Base-by-base conservation (phyloP, 2,888 invertebrate species). In the Lamellibrachia columna region DNA sequence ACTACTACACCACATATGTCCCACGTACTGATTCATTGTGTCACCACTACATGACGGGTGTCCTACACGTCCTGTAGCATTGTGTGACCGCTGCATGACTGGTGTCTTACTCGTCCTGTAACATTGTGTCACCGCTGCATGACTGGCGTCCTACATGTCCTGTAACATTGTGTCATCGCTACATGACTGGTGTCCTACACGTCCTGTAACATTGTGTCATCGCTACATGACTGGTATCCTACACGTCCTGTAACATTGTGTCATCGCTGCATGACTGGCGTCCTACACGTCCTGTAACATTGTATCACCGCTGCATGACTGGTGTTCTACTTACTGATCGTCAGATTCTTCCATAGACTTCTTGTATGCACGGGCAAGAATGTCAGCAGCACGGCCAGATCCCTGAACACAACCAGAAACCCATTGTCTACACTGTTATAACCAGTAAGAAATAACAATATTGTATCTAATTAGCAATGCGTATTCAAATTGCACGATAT, bases 301-400 rank as follows among this genome's bases (percentile, higher is more conserved):
- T 4, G 15, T 75, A n/a, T 75, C 22, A 22, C 2, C 75, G 9
- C 1, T 75, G n/a, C 75, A 22, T 4, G 22, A 75, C 15, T 75
- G 6, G n/a, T 3, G 22, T 22, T 22, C 22, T 75, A 75, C 75
- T 75, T 75, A 75, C 75, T 4, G 3, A 2, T 15, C 22, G 22
- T 75, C 75, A 15, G 75, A 11, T 90, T 94, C 95, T 90, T 94
- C 94, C 28, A 90, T 92, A 52, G 93, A 94, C 75, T 94, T 93
- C 11, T 90, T 91, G 92, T 96, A 96, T 52, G 96, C 96, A 93
- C 95, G 96, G 0, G 96, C 96, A 75, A 96, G 93, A 53, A 96
- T 95, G 93, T 96, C 96, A 15, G 96, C 96, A 52, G 96, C 96
- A 93, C 96, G 94, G 3, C 96, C 96, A 52, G 96, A 96, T 9